These are phyloP conservation scores for Ariolimax columbianus DNA, from an alignment of 2,888 invertebrate genomes.

Conservation along the genomic window DNA sequence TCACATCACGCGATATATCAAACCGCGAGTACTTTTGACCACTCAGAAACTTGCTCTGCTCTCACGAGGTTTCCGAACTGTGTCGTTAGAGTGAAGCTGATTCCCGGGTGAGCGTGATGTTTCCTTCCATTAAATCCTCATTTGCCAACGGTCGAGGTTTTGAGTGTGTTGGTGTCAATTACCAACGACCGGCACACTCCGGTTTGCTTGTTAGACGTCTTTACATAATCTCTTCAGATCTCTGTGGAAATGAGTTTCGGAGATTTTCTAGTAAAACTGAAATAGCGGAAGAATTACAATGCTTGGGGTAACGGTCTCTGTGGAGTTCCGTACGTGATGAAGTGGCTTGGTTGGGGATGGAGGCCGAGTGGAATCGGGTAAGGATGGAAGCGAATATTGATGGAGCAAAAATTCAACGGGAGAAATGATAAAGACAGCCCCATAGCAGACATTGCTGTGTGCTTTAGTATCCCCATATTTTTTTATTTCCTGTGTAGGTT, in stretches of 20 bases:
- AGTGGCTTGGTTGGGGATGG: neutral
- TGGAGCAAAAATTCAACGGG: neutral
- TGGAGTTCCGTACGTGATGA: neutral
- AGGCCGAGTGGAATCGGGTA: no score
- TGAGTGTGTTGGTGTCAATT: constrained; percentile 14
- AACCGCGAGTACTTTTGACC: neutral
- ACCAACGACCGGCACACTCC: neutral
- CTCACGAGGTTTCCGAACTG: neutral
- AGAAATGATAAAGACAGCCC: no score
- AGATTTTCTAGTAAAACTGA: constrained; percentile 13
- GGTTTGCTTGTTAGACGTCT: constrained; percentile 4
- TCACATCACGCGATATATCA: neutral
- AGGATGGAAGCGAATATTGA: neutral
- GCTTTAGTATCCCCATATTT: no score
- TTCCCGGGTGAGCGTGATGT: neutral
- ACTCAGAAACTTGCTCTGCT: neutral
- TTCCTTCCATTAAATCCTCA: constrained; percentile 29
- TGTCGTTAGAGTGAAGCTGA: constrained; percentile 26
- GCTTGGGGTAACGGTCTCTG: neutral
- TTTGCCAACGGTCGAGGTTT: constrained; percentile 10
- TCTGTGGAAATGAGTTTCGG: constrained; percentile 17
- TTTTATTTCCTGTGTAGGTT: no score
- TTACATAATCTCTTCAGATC: constrained; percentile 30
- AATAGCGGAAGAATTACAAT: neutral
- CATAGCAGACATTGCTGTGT: no score